Evolutionary conservation across 2,113 vertebrate species (phyloP), one percentile per base, ranked within the genome.

Genomic region (Collichthys lucidus): DNA sequence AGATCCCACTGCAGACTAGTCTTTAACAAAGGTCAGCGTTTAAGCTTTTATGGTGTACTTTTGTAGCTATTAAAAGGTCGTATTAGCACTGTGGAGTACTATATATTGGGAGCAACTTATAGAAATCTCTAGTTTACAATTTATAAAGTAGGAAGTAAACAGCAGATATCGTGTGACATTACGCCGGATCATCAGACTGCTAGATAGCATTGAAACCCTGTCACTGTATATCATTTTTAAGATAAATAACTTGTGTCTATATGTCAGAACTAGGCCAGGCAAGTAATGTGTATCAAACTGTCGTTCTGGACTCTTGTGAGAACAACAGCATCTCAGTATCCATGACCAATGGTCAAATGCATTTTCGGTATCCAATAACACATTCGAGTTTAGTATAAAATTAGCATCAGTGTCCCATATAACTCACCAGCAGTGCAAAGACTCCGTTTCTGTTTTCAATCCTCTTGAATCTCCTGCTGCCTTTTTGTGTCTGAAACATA

Each of bases 401-500:
- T 71, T 69, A 50, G 46, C 50, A 79, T 79, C 29, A 61, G 47
- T 71, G 53, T 80, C 84, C 77, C 68, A 80, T 77, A 77, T 44
- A 75, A 96, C 95, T 96, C 94, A 96, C 96, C 95, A 96, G 94
- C 86, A 96, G 86, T 49, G 95, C 94, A 96, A 96, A 96, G 92
- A 96, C 95, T 94, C 96, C 95, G 20, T 96, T 96, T 95, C 95
- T 96, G 95, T 96, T 95, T 88, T 96, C 96, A 94, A 96, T 96
- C 95, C 96, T 96, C 95, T 96, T 96, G 95, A 96, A 96, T 86
- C 96, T 93, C 93, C 94, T 95, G 94, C 96, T 96, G 55, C 96
- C 96, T 94, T 96, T 96, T 93, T 96, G 96, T 92, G 96, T 96
- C 96, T 96, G 95, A 90, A 96, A 96, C 88, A 95, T 88, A 96